A percentile compares a stretch with the other conserved stretches of the same genome.
These are phyloP conservation scores for Drosophila vallismaia DNA, from an alignment of 2,888 invertebrate species.

Conservation along the genomic window DNA sequence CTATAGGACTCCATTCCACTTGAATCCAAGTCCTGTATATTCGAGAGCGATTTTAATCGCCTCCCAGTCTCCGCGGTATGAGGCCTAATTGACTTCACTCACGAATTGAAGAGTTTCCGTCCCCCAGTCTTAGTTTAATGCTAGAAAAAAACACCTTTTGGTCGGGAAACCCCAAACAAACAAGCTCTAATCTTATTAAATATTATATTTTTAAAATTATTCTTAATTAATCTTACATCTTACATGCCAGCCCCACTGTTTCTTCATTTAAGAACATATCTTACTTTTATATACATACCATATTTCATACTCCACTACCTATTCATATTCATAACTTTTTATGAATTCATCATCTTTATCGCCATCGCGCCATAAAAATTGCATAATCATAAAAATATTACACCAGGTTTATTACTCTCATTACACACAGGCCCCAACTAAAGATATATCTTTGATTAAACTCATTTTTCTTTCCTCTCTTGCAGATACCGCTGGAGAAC, in stretches of 20 bases:
- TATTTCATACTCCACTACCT: slow-evolving; percentile 14
- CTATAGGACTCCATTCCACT: slow-evolving; percentile 21
- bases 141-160: slow-evolving; percentile 36
- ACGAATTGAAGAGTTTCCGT: slow-evolving; percentile 54
- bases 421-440: slow-evolving; percentile 42
- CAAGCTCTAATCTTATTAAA: not conserved
- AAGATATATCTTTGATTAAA: slow-evolving; percentile 37
- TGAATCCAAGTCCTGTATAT: slow-evolving; percentile 39
- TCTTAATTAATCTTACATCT: not conserved
- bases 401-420: slow-evolving; percentile 45
- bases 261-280: slow-evolving; percentile 8
- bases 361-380: slow-evolving; percentile 62
- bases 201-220: not conserved
- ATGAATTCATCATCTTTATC: slow-evolving; percentile 68
- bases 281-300: slow-evolving; percentile 18
- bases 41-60: slow-evolving; percentile 46
- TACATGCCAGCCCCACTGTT: slow-evolving; percentile 9
- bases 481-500: slow-evolving; percentile 83
- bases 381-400: slow-evolving; percentile 63
- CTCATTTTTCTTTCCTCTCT: slow-evolving; percentile 45
- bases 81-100: slow-evolving; percentile 68
- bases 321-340: slow-evolving; percentile 66
- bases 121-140: slow-evolving; percentile 28
- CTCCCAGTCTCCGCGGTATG: not conserved
- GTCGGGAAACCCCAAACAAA: not conserved